phyloP scores from a whole-genome alignment of 2,888 invertebrate species.

The Drosophila macrothrix region DNA sequence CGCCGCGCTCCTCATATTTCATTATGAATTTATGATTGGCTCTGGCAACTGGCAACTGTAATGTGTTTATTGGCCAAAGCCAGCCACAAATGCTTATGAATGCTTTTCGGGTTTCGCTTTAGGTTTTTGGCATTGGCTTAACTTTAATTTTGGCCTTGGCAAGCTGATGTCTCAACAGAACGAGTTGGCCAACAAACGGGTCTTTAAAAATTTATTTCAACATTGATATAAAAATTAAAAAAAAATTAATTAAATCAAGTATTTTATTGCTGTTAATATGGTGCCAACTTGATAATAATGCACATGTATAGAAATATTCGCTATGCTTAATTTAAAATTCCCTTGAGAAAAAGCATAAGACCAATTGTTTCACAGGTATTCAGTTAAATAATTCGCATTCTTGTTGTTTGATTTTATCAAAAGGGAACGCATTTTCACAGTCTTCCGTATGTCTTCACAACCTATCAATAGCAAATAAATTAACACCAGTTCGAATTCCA shows the following conservation, averaged over 20 bases:
- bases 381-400: background rate
- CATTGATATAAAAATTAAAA: no score
- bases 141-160: slow-evolving; percentile 29
- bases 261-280: no score
- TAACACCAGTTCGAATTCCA: slow-evolving; percentile 4
- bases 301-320: background rate
- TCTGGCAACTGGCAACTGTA: slow-evolving; percentile 62
- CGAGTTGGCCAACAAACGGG: background rate
- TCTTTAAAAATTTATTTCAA: background rate
- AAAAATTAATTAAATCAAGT: no score
- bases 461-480: slow-evolving; percentile 5
- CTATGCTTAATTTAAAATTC: background rate
- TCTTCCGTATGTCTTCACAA: background rate
- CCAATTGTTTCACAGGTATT: background rate
- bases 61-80: slow-evolving; percentile 76
- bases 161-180: background rate
- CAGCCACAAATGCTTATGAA: slow-evolving; percentile 53
- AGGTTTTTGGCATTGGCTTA: slow-evolving; percentile 22
- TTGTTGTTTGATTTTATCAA: background rate
- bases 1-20: slow-evolving; percentile 72
- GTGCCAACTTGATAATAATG: background rate
- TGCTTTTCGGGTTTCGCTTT: slow-evolving; percentile 20
- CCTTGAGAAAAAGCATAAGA: background rate
- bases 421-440: background rate
- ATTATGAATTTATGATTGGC: slow-evolving; percentile 83